Evolutionary conservation across 2,797 vertebrate species (phyloP).

Genomic region (Orestias chungarensis): DNA sequence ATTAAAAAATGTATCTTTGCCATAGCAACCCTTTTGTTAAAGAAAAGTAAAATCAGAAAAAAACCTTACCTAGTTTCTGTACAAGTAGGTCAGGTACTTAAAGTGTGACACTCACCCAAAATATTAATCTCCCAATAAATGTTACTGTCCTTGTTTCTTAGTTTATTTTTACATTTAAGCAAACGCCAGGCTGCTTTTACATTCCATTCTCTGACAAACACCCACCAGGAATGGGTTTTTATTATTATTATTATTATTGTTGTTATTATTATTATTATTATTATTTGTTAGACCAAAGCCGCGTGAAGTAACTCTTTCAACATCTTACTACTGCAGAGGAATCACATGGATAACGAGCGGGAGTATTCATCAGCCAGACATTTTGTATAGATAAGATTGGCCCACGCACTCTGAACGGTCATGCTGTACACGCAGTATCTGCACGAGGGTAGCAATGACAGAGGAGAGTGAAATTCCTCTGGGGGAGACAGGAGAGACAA

Average conservation of each 20-base stretch:
- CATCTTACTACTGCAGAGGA: slow-evolving; percentile 28
- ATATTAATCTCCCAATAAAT: too few species aligned
- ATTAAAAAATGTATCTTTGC: background rate
- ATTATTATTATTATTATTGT: slow-evolving; percentile 6
- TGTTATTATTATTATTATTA: background rate
- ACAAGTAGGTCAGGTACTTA: too few species aligned
- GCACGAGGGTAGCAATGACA: background rate
- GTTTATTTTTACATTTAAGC: too few species aligned
- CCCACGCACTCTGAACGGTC: background rate
- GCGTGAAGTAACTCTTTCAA: slow-evolving; percentile 28
- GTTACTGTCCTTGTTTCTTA: too few species aligned
- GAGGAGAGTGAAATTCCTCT: slow-evolving; percentile 16
- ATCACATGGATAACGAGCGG: slow-evolving; percentile 1
- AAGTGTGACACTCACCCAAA: too few species aligned
- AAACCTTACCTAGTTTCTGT: background rate
- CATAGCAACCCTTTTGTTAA: background rate
- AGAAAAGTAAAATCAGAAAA: background rate
- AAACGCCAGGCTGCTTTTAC: background rate
- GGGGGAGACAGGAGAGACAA: background rate
- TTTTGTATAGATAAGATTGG: slow-evolving; percentile 1
- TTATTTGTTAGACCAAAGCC: slow-evolving; percentile 20
- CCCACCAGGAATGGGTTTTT: slow-evolving; percentile 44
- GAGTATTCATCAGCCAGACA: slow-evolving; percentile 6
- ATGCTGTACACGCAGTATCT: background rate
- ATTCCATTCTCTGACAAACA: slow-evolving; percentile 40